These are phyloP conservation scores for Anableps anableps DNA, from an alignment of 2,797 vertebrate genomes.

Conservation along the genomic window DNA sequence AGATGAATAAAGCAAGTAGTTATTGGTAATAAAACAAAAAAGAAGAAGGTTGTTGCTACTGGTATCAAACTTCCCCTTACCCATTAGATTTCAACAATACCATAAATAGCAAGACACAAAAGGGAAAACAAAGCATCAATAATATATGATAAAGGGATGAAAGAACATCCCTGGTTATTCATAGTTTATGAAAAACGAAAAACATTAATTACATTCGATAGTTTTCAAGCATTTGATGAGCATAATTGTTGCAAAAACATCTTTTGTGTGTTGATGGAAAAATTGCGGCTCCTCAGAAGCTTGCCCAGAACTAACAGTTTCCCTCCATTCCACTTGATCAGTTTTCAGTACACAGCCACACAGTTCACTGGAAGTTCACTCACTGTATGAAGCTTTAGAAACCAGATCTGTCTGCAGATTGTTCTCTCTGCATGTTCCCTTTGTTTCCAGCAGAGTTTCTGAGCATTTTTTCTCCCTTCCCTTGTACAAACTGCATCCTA, in stretches of 20 bases:
- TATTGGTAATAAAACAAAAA: background rate
- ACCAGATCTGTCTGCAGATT: conserved; percentile 17
- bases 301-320: background rate
- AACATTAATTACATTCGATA: background rate
- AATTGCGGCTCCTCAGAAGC: background rate
- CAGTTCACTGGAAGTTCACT: conserved; percentile 20
- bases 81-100: conserved; percentile 1
- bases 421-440: conserved; percentile 6
- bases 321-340: conserved; percentile 19
- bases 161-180: background rate
- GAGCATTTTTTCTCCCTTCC: background rate
- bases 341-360: conserved; percentile 11
- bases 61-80: background rate
- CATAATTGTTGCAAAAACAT: conserved; percentile 11
- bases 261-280: conserved; percentile 14
- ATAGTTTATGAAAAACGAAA: background rate
- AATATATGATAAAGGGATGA: conserved; percentile 1
- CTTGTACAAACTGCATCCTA: background rate
- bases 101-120: conserved; percentile 6
- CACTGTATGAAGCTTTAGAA: conserved; percentile 16
- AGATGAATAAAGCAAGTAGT: too few relatives aligned
- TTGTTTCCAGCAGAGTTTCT: background rate
- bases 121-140: background rate
- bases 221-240: background rate
- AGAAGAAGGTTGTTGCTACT: background rate